Evolutionary conservation across 2,797 vertebrate genomes (phyloP), one percentile per base, ranked within the genome.

Genomic region (Cetoscarus ocellatus): DNA sequence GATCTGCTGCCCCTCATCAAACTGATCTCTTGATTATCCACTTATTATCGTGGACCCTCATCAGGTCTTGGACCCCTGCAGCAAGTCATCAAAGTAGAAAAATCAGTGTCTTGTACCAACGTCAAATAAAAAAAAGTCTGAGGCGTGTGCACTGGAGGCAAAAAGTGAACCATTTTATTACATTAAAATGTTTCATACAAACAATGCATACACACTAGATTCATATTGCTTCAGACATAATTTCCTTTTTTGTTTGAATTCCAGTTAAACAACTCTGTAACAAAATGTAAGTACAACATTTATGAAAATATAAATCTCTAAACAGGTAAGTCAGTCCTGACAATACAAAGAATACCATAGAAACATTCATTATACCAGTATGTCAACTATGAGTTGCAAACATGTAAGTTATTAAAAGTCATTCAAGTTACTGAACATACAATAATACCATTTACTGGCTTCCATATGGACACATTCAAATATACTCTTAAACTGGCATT

Each of bases 261-360:
- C 95, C 96, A 95, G 94, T 96, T 95, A 97, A 97, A 97, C 96
- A 98, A 97, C 96, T 98, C 93, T 93, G 97, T 99, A 99, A 99
- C 96, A 99, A 99, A 99, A 98, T 96, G 94, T 98, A 97, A 97
- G 96, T 97, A 97, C 95, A 96, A 99, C 98, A 99, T 97, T 98
- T 99, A 99, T 98, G 98, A 99, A 99, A 99, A 99, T 99, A 99
- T 98, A 98, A 98, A 97, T 99, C 98, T 99, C 97, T 99, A 97
- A 96, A 95, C 95, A 95, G 93, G 95, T 96, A 95, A 95, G 91
- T 96, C 94, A 95, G 93, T 95, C 94, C 95, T 95, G 96, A 99
- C 96, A 85, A 97, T 99, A 99, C 96, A 99, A 99, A 99, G 95
- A 97, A 97, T 97, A 99, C 94, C 94, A 96, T 99, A 98, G 97